These are phyloP conservation scores for Trichopoda pennipes DNA, from an alignment of 2,888 invertebrate genomes.

Conservation along the genomic window DNA sequence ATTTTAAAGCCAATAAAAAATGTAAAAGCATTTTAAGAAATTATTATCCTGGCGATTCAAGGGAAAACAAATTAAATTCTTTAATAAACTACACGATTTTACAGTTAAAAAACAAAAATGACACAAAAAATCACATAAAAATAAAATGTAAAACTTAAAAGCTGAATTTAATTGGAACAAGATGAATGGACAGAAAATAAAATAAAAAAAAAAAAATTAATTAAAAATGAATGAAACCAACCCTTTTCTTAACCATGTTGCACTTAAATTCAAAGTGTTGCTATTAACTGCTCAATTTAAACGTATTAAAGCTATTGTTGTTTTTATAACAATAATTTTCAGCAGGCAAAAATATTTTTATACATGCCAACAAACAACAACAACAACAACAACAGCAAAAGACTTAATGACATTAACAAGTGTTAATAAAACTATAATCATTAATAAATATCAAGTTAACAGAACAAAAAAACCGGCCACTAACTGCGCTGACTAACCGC, in stretches of 20 bases:
- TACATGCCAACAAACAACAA: slow-evolving; percentile 33
- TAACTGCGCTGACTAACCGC: slow-evolving; percentile 63
- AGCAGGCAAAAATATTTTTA: slow-evolving; percentile 56
- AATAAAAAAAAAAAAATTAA: not conserved
- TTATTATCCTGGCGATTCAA: slow-evolving; percentile 62
- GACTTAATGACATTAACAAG: slow-evolving; percentile 66
- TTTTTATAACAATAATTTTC: slow-evolving; percentile 48
- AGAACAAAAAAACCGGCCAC: slow-evolving; percentile 27
- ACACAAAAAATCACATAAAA: slow-evolving; percentile 13
- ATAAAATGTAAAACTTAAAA: slow-evolving; percentile 48
- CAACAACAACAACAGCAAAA: slow-evolving; percentile 42
- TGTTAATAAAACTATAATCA: slow-evolving; percentile 69
- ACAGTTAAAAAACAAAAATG: slow-evolving; percentile 47
- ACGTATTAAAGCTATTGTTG: slow-evolving; percentile 53
- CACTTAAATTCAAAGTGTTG: slow-evolving; percentile 55
- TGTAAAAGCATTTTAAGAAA: slow-evolving; percentile 65
- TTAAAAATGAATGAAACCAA: slow-evolving; percentile 1
- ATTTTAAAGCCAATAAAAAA: slow-evolving; percentile 63
- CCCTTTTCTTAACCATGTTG: slow-evolving; percentile 37
- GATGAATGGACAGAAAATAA: slow-evolving; percentile 46
- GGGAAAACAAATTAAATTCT: slow-evolving; percentile 66
- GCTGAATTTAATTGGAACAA: slow-evolving; percentile 54
- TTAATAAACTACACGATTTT: slow-evolving; percentile 65
- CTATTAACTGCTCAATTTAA: slow-evolving; percentile 68
- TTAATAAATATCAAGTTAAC: slow-evolving; percentile 62